Conservation (phyloP, 2,797 vertebrate genomes). For the Leptoclinus maculatus region DNA sequence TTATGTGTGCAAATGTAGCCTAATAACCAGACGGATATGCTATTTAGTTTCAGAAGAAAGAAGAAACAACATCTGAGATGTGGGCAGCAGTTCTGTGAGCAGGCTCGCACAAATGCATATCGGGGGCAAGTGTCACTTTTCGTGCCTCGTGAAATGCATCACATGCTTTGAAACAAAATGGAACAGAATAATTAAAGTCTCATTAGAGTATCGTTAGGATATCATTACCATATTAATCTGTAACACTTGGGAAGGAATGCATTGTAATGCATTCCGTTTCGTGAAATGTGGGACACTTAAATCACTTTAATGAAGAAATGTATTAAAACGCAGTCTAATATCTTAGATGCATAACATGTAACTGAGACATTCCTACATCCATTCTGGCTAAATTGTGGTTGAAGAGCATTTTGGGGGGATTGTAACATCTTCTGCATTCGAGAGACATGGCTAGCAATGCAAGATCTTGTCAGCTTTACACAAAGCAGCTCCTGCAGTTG, state of each 20-base stretch:
- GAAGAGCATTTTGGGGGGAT: not conserved
- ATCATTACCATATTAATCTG: conserved; percentile 33
- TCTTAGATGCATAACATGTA: conserved; percentile 18
- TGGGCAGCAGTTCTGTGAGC: not conserved
- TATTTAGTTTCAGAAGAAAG: not conserved
- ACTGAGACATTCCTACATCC: not conserved
- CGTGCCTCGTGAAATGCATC: conserved; percentile 4
- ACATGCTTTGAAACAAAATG: conserved; percentile 33
- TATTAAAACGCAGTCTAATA: not conserved
- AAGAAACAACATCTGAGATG: not conserved
- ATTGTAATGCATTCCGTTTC: conserved; percentile 15
- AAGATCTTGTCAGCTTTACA: not conserved
- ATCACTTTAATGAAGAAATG: conserved; percentile 27
- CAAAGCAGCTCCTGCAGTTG: not conserved
- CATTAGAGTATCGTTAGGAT: conserved; percentile 37
- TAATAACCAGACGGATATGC: not conserved
- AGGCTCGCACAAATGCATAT: not conserved
- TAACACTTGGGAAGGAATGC: conserved; percentile 24
- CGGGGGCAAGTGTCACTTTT: conserved; percentile 5
- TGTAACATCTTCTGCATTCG: conserved; percentile 1
- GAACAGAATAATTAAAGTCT: conserved; percentile 44
- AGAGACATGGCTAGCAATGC: not conserved
- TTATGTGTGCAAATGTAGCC: not conserved
- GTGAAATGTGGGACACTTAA: conserved; percentile 19
- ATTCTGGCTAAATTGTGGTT: conserved; percentile 21